Base-by-base conservation (phyloP, 1,140 invertebrate species). In the Homarus americanus region DNA sequence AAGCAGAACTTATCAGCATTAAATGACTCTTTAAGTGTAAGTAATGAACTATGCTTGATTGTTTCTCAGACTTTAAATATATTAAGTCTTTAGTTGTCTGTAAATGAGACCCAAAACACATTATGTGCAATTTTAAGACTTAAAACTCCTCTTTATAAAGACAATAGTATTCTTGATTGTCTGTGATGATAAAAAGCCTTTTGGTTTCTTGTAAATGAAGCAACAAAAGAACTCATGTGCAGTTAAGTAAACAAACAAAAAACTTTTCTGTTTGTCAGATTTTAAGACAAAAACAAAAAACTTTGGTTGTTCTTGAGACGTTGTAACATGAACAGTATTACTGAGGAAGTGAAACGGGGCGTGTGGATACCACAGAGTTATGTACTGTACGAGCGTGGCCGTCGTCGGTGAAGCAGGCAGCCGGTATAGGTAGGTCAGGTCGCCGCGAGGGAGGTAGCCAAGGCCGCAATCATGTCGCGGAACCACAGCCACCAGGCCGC, bases 261-360 rank as follows among this genome's bases (percentile, higher is more conserved):
- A 58, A 58, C 53, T 58, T 15, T 58, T 4, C 20, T 58, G 53
- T 24, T 58, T 58, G 20, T 58, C 53, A 58, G 17, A 20, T 12
- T 20, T 10, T 58, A 58, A 20, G 53, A 58, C 53, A 58, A 58
- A 58, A 58, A 1, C n/a, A n/a, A n/a, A n/a, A 49, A 49, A 49
- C 44, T 49, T 2, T 69, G 5, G n/a, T 69, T 69, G 63, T 9
- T 58, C 1, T 0, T 17, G 53, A 58, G 53, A 58, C 53, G 53
- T 58, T n/a, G 53, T 58, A 58, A 24, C 53, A 17, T 49, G 82
- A 66, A 69, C 53, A 7, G 44, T 40, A 24, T 53, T 58, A 85
- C 32, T 44, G 78, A 88, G 86, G 24, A 88, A 88, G 63, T 88
- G 86, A 82, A 88, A 69, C 78, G 76, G 86, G 75, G 53, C 75